Conservation (phyloP, 2,113 vertebrate species). For the Notarius lentiginosus region DNA sequence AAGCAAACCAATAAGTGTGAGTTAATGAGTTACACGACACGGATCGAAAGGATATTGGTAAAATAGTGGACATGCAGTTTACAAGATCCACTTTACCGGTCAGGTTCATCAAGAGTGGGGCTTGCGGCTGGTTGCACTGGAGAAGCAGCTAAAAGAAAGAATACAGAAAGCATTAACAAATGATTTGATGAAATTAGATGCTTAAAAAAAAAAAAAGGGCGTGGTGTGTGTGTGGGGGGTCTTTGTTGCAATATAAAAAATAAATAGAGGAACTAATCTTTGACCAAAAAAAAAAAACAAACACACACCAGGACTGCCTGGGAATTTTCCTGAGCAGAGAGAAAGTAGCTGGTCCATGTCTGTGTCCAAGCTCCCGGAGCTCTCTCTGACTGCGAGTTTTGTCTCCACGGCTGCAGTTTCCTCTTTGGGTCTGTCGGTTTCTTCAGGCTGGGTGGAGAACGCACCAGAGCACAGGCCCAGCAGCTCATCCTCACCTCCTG, state of each 20-base stretch:
- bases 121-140: conserved; percentile 38
- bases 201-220: neutral
- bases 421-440: neutral
- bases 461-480: conserved; percentile 72
- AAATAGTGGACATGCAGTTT: neutral
- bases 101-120: conserved; percentile 34
- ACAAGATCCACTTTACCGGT: conserved; percentile 56
- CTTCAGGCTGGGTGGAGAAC: conserved; percentile 56
- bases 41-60: neutral
- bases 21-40: neutral
- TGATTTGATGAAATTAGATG: neutral
- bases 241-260: neutral
- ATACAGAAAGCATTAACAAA: neutral
- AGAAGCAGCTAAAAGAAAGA: conserved; percentile 35
- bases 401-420: neutral
- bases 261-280: neutral
- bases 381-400: conserved; percentile 3
- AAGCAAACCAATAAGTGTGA: neutral
- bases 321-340: conserved; percentile 87
- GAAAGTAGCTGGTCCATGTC: conserved; percentile 86
- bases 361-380: conserved; percentile 6
- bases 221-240: too few species aligned
- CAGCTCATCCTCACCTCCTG: conserved; percentile 81
- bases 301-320: conserved; percentile 74
- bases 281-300: neutral